Base-by-base conservation (phyloP, 2,888 invertebrate species). In the Microctonus hyperodae region DNA sequence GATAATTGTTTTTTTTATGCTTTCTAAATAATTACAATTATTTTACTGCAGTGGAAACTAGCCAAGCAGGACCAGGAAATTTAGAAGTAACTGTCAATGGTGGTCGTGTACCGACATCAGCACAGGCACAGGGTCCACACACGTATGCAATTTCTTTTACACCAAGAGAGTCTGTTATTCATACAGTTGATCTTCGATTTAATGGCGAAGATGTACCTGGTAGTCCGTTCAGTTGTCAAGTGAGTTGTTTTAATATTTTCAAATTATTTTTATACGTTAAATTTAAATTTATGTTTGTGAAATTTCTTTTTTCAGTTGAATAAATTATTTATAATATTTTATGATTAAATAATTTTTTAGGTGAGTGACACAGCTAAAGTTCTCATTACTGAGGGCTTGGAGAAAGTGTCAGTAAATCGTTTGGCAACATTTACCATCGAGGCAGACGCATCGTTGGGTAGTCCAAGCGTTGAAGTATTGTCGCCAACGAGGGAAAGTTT, bases 41-140 rank as follows among this genome's bases (percentile, higher is more conserved):
- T 60, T 71, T 23, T 13, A 60, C 75, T 73, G 9, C 79, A 94
- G 96, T 99, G 82, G 98, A 99, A 85, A 98, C 98, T 13, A 95
- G 96, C 81, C 95, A 97, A 84, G 98, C 98, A 4, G 99, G 98
- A 20, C 97, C 98, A 0, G 99, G 99, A 23, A 98, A 99, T 85
- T 87, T 99, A 51, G 98, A 99, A 85, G 98, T 99, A 68, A 97
- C 97, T 0, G 98, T 99, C 31, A 98, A 99, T 81, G 97, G 97
- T 7, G 98, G 98, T 0, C 90, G 96, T 69, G 97, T 98, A 35
- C 97, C 98, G 0, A 97, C 97, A 0, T 96, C 96, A 25, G 97
- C 97, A 11, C 96, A 97, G 81, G 96, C 96, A 0, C 96, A 97
- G 81, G 98, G 98, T 33, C 96, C 97, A 31, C 96, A 97, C 81